A percentile compares a stretch with the other conserved stretches of the same genome.
Evolutionary conservation across 2,888 invertebrate species (phyloP).

Genomic region (Frankliniella fusca): DNA sequence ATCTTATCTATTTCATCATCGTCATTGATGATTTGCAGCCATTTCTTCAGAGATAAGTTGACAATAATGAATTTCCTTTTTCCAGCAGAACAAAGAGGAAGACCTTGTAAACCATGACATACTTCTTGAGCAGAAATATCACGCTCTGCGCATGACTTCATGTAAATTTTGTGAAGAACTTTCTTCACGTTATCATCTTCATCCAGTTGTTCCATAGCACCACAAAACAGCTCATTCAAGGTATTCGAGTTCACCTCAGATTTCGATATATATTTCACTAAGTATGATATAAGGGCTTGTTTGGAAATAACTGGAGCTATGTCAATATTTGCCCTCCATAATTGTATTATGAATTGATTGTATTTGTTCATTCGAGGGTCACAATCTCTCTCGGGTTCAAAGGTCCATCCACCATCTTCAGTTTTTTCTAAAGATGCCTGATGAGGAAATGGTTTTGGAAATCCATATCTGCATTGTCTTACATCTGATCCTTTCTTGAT

Average conservation of each 20-base stretch:
- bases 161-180: conserved; percentile 32
- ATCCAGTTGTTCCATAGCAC: not conserved
- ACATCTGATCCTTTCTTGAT: conserved; percentile 27
- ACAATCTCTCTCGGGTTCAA: conserved; percentile 29
- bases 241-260: conserved; percentile 18
- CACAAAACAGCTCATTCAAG: not conserved
- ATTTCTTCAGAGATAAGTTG: too few species aligned
- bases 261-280: conserved; percentile 35
- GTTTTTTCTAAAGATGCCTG: not conserved
- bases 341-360: conserved; percentile 31
- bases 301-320: conserved; percentile 27
- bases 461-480: conserved; percentile 33
- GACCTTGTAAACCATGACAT: conserved; percentile 31
- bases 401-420: not conserved
- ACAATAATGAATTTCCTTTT: conserved; percentile 3
- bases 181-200: conserved; percentile 14
- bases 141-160: conserved; percentile 33
- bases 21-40: not conserved
- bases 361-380: conserved; percentile 31
- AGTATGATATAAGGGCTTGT: conserved; percentile 32
- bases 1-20: not conserved
- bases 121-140: conserved; percentile 36
- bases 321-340: too few species aligned
- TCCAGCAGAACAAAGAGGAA: conserved; percentile 13
- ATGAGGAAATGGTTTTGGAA: conserved; percentile 28